Percentiles rank a stretch among this genome's conserved stretches.
These are phyloP conservation scores for Halocaridina rubra DNA, from an alignment of 2,888 invertebrate genomes.

Conservation along the genomic window DNA sequence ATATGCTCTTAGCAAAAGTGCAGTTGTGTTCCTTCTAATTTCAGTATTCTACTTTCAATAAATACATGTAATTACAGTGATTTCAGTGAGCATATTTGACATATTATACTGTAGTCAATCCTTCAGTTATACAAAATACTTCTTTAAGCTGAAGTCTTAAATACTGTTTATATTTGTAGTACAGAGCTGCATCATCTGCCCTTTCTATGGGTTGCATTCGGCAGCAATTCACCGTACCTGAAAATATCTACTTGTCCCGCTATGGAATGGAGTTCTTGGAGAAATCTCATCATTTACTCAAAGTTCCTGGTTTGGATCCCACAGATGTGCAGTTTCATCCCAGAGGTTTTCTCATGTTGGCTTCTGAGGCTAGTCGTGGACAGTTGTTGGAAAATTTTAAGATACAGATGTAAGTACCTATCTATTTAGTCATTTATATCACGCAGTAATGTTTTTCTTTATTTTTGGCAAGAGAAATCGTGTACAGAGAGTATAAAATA, in stretches of 20 bases:
- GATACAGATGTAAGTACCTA: conserved; percentile 76
- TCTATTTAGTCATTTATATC: no score
- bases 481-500: no score
- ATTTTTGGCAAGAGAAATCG: no score
- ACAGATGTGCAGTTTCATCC: conserved; percentile 83
- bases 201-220: conserved; percentile 85
- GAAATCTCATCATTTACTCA: conserved; percentile 76
- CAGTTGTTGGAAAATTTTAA: conserved; percentile 77
- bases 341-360: conserved; percentile 87
- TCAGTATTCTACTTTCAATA: no score
- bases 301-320: conserved; percentile 70
- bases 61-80: no score
- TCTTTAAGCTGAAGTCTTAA: no score
- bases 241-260: conserved; percentile 92
- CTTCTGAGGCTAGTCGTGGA: conserved; percentile 81
- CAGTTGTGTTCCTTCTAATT: no score
- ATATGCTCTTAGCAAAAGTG: no score
- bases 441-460: no score
- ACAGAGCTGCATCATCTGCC: conserved; percentile 77
- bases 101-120: no score
- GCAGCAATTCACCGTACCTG: conserved; percentile 92
- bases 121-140: no score
- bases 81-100: no score
- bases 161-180: conserved; percentile 72
- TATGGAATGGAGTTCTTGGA: conserved; percentile 90